Evolutionary conservation across 2,113 vertebrate species (phyloP).

Genomic region (Podocnemis expansa): DNA sequence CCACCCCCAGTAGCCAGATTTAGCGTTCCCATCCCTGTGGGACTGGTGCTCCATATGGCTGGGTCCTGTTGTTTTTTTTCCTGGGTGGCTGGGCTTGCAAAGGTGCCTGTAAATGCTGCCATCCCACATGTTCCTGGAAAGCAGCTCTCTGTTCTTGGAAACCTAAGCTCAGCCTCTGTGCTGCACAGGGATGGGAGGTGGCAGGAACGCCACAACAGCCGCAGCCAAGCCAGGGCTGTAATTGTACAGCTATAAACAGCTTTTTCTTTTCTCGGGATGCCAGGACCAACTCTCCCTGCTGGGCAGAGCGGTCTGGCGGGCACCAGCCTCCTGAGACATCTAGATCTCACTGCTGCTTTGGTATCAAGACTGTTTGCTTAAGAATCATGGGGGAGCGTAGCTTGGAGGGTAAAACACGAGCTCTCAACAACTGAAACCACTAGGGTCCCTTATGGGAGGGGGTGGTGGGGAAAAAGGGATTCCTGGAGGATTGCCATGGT

Average conservation of each 20-base stretch:
- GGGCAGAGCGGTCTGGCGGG: background rate
- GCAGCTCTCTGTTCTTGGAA: background rate
- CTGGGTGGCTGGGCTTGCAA: background rate
- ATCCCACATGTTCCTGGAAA: background rate
- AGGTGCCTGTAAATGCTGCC: background rate
- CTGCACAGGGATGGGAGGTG: background rate
- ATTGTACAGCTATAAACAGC: background rate
- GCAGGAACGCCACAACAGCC: background rate
- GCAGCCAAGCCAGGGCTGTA: background rate
- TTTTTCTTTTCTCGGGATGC: background rate
- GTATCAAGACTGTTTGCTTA: background rate
- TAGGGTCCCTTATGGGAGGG: background rate
- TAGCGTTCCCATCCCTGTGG: background rate
- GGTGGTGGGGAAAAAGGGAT: too few species aligned
- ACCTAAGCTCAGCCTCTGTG: background rate
- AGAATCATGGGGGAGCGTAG: background rate
- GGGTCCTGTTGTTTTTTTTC: background rate
- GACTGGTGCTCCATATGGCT: background rate
- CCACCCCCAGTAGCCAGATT: background rate
- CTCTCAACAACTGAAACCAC: background rate
- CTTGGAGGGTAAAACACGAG: background rate
- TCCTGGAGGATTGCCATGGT: background rate
- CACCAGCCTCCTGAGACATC: background rate
- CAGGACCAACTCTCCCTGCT: background rate
- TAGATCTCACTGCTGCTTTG: background rate